Evolutionary conservation across 2,797 vertebrate genomes (phyloP), one percentile per base, ranked within the genome.

Genomic region (Myotis myotis): DNA sequence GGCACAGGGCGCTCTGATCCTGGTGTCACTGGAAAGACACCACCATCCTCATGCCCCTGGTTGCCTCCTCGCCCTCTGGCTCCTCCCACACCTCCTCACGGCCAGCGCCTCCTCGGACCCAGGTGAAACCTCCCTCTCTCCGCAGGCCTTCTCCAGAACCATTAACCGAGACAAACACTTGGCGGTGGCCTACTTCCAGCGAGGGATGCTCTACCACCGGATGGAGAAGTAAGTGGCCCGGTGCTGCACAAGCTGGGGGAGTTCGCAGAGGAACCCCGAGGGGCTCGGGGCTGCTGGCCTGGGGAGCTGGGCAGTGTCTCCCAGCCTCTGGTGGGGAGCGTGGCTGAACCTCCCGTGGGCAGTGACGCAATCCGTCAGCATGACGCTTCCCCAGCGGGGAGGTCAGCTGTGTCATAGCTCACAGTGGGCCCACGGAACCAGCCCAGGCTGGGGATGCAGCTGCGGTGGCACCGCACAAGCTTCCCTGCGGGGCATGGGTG

Each of bases 141-240:
- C 41, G 28, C 98, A 99, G 99, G 99, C 99, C 0, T 99, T 99
- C 97, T 99, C 99, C 94, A 96, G 79, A 97, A 99, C 99, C 98
- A 99, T 99, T 1, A 38, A 98, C 94, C 99, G 98, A 0, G 99
- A 99, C 97, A 99, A 99, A 64, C 99, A 99, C 96, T 95, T 99
- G 98, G 99, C 99, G 0, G 98, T 99, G 8, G 99, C 99, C 82
- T 99, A 99, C 98, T 99, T 99, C 98, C 99, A 99, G 93, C 98
- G 99, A 78, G 99, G 99, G 83, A 98, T 98, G 5, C 98, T 99
- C 10, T 99, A 98, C 95, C 99, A 98, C 98, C 98, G 6, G 96
- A 99, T 98, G 93, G 97, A 99, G 95, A 99, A 99, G 99, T 99
- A 98, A 99, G 99, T 97, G 81, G 36, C 25, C 66, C 47, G 0